These are phyloP conservation scores for Nibea coibor DNA, from an alignment of 2,113 vertebrate genomes.

Conservation along the genomic window DNA sequence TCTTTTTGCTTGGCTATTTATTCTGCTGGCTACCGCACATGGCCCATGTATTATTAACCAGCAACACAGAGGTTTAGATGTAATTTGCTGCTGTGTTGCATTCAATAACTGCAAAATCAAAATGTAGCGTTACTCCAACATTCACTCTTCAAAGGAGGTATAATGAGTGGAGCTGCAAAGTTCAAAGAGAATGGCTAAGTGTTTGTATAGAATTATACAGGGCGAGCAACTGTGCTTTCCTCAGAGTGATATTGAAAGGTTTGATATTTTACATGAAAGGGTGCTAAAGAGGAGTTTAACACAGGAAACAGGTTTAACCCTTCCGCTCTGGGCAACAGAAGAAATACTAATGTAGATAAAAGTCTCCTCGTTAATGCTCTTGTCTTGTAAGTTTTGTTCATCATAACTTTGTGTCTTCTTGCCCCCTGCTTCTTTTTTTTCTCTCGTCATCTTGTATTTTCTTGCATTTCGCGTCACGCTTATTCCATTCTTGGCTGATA, in stretches of 20 bases:
- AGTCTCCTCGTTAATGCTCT: slow-evolving; percentile 26
- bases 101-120: slow-evolving; percentile 85
- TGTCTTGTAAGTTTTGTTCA: slow-evolving; percentile 13
- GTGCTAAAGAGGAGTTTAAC: slow-evolving; percentile 81
- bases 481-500: slow-evolving; percentile 25
- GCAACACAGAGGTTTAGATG: slow-evolving; percentile 74
- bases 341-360: slow-evolving; percentile 58
- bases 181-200: slow-evolving; percentile 86
- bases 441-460: slow-evolving; percentile 12
- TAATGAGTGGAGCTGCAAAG: slow-evolving; percentile 80
- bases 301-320: slow-evolving; percentile 81
- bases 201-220: slow-evolving; percentile 80
- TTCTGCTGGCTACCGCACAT: slow-evolving; percentile 61
- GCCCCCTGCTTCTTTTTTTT: not conserved
- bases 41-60: slow-evolving; percentile 79
- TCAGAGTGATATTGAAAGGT: slow-evolving; percentile 79
- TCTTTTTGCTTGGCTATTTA: slow-evolving; percentile 62
- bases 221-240: slow-evolving; percentile 71
- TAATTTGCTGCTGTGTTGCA: slow-evolving; percentile 82
- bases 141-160: slow-evolving; percentile 82
- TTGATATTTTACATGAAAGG: slow-evolving; percentile 83
- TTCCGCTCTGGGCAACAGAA: slow-evolving; percentile 70
- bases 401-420: slow-evolving; percentile 17
- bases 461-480: slow-evolving; percentile 2
- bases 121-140: slow-evolving; percentile 78